These are phyloP conservation scores for Lasioglossum pauxillum DNA, from an alignment of 2,888 invertebrate species.

Conservation along the genomic window DNA sequence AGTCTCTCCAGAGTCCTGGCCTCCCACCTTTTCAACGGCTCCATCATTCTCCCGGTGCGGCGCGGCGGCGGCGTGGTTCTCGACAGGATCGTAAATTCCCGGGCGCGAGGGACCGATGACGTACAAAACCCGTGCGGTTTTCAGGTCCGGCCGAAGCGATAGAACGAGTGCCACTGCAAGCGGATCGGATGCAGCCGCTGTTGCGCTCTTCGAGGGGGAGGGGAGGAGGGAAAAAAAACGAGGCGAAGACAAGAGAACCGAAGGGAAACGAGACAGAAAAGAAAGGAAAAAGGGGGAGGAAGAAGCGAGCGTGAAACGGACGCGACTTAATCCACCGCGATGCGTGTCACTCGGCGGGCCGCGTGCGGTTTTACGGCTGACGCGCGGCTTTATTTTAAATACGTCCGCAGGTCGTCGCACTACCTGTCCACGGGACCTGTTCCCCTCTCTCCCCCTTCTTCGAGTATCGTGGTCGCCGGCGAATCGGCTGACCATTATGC, in stretches of 20 bases:
- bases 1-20: slow-evolving; percentile 72
- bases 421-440: slow-evolving; percentile 13
- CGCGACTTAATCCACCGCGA: slow-evolving; percentile 68
- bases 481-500: slow-evolving; percentile 13
- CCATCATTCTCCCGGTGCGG: slow-evolving; percentile 40
- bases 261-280: slow-evolving; percentile 22
- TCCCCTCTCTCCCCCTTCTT: not conserved
- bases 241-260: slow-evolving; percentile 13
- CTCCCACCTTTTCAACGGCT: slow-evolving; percentile 73
- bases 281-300: not conserved
- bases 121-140: slow-evolving; percentile 23
- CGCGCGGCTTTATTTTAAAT: slow-evolving; percentile 63
- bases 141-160: slow-evolving; percentile 51
- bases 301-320: slow-evolving; percentile 53
- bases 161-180: slow-evolving; percentile 64
- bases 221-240: slow-evolving; percentile 18
- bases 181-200: slow-evolving; percentile 13
- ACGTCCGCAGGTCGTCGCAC: slow-evolving; percentile 12
- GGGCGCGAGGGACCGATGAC: not conserved
- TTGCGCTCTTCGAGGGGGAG: slow-evolving; percentile 34
- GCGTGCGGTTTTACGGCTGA: slow-evolving; percentile 63
- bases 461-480: not conserved
- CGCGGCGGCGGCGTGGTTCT: not conserved
- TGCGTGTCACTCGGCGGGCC: slow-evolving; percentile 61
- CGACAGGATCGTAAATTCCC: not conserved